Evolutionary conservation across 2,888 invertebrate species (phyloP).

Genomic region (Megamerina dolium): DNA sequence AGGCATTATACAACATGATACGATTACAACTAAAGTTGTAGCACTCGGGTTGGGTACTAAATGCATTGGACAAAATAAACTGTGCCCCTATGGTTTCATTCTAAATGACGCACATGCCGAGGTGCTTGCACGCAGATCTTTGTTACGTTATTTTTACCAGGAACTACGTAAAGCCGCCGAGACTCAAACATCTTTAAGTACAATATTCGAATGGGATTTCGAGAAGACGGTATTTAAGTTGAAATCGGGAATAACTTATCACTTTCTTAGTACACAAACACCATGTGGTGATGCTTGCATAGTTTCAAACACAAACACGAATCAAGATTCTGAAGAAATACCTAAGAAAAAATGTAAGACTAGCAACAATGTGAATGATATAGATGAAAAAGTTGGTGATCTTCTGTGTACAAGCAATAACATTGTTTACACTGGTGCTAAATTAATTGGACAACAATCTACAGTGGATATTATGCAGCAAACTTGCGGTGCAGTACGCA

Average conservation of each 20-base stretch:
- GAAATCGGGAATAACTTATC: slow-evolving; percentile 60
- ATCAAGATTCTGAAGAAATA: neutral
- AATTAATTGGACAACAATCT: slow-evolving; percentile 53
- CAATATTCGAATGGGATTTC: slow-evolving; percentile 41
- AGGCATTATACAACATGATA: slow-evolving; percentile 59
- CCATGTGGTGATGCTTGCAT: slow-evolving; percentile 95
- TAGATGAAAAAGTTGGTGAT: slow-evolving; percentile 5
- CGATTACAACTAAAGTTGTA: slow-evolving; percentile 55
- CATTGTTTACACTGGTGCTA: slow-evolving; percentile 72
- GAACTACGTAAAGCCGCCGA: slow-evolving; percentile 50
- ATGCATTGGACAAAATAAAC: slow-evolving; percentile 70
- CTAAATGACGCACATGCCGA: slow-evolving; percentile 92
- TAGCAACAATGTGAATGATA: neutral
- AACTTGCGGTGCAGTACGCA: slow-evolving; percentile 64
- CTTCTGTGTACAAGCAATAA: neutral
- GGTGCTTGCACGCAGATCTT: slow-evolving; percentile 75
- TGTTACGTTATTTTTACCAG: slow-evolving; percentile 68
- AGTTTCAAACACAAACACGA: neutral
- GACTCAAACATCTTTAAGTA: slow-evolving; percentile 25
- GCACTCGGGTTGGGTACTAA: slow-evolving; percentile 89
- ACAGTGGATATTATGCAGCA: slow-evolving; percentile 60
- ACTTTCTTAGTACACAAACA: slow-evolving; percentile 79
- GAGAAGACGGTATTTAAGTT: slow-evolving; percentile 49
- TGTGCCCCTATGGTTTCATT: slow-evolving; percentile 62
- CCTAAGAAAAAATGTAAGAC: slow-evolving; percentile 14